phyloP scores from a whole-genome alignment of 2,797 vertebrate species.

The Cichlasoma orientale region DNA sequence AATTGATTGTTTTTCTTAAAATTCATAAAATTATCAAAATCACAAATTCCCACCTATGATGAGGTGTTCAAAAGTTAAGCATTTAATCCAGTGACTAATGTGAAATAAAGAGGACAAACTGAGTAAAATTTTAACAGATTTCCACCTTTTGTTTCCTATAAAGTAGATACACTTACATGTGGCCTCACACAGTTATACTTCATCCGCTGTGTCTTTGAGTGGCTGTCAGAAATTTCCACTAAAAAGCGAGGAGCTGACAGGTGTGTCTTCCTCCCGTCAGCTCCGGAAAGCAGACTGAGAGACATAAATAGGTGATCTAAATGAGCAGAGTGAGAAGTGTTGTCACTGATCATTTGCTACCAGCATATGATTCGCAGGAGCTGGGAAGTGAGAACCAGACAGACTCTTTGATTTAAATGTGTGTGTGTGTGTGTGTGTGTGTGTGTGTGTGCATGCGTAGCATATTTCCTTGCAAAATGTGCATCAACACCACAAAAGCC shows the following conservation, averaged over 20 bases:
- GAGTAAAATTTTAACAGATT: background rate
- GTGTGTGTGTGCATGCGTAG: too few species aligned
- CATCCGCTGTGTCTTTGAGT: background rate
- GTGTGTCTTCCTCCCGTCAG: conserved; percentile 21
- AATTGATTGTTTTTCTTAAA: background rate
- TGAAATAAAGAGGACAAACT: background rate
- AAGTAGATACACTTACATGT: background rate
- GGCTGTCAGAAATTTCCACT: conserved; percentile 28
- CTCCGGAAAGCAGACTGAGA: conserved; percentile 25
- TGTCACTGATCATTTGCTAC: conserved; percentile 45
- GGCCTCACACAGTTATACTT: background rate
- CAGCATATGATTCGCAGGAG: conserved; percentile 31
- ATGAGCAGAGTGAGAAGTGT: conserved; percentile 33
- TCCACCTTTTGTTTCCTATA: background rate
- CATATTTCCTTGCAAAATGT: background rate
- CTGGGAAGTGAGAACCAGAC: background rate
- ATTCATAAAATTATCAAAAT: background rate
- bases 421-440: background rate
- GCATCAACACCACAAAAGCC: background rate
- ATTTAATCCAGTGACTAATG: background rate
- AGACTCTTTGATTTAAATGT: background rate
- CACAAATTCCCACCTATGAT: background rate
- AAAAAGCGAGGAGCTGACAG: conserved; percentile 3
- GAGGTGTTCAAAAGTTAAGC: background rate
- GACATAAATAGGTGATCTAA: conserved; percentile 49